A percentile compares a stretch with the other conserved stretches of the same genome.
phyloP scores from a whole-genome alignment of 1,140 invertebrate genomes.

The Sycophila sp. region DNA sequence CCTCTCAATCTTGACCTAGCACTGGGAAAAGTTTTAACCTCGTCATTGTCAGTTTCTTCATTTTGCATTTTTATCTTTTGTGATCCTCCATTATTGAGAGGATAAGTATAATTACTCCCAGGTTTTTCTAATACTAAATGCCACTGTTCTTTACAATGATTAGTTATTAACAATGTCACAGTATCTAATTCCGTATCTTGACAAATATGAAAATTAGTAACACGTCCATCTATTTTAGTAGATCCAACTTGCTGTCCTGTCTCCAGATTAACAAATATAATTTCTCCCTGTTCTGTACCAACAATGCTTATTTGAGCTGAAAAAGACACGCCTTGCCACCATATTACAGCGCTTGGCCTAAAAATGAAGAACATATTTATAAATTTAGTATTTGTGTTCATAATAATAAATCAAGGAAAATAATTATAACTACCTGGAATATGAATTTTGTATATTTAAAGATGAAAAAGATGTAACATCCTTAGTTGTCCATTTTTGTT shows the following conservation, averaged over 20 bases:
- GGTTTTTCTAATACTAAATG: conserved; percentile 73
- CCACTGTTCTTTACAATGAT: conserved; percentile 71
- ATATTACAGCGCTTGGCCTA: conserved; percentile 69
- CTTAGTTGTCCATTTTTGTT: conserved; percentile 71
- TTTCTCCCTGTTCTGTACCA: conserved; percentile 77
- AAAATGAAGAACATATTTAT: conserved; percentile 29
- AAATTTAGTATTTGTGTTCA: neutral
- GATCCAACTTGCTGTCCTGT: conserved; percentile 74
- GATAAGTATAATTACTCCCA: conserved; percentile 70
- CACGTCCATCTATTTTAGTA: conserved; percentile 71
- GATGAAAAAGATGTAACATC: conserved; percentile 68
- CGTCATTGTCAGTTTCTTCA: conserved; percentile 55
- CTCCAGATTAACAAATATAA: conserved; percentile 77
- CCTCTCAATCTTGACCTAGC: conserved; percentile 71
- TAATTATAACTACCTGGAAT: conserved; percentile 61
- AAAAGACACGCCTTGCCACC: conserved; percentile 77
- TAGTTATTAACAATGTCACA: conserved; percentile 77
- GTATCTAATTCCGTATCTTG: conserved; percentile 75
- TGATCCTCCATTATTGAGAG: conserved; percentile 60
- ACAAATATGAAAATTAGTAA: conserved; percentile 73
- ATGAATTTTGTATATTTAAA: conserved; percentile 65
- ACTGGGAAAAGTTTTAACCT: conserved; percentile 61
- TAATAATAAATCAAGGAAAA: neutral
- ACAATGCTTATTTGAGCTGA: conserved; percentile 75
- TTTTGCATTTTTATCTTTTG: conserved; percentile 40